A percentile compares a stretch with the other conserved stretches of the same genome.
Evolutionary conservation across 2,113 vertebrate species (phyloP).

Genomic region (Gobio gobio): DNA sequence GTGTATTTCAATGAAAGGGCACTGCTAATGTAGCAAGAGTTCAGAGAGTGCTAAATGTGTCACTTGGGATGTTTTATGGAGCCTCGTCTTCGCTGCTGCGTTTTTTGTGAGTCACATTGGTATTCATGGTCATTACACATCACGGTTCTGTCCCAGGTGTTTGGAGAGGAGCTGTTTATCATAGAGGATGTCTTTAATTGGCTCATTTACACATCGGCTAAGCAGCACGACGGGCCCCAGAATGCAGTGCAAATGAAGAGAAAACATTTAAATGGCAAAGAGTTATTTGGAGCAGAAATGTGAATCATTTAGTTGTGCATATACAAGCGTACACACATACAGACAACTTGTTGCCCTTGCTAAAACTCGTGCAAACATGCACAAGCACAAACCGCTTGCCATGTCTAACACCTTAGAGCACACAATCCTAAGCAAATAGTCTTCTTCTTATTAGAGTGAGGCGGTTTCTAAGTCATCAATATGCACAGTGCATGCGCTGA

Average conservation of each 20-base stretch:
- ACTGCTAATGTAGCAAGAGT: conserved; percentile 40
- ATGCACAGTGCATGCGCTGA: background rate
- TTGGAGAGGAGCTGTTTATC: conserved; percentile 70
- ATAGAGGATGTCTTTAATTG: conserved; percentile 73
- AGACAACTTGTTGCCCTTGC: background rate
- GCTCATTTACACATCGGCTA: conserved; percentile 70
- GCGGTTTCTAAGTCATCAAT: background rate
- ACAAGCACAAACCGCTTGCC: background rate
- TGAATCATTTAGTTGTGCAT: conserved; percentile 4
- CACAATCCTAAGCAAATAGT: background rate
- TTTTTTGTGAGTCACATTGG: conserved; percentile 61
- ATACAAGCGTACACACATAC: conserved; percentile 14
- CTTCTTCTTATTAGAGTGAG: background rate
- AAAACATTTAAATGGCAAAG: conserved; percentile 49
- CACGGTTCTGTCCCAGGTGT: conserved; percentile 68
- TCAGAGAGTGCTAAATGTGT: conserved; percentile 44
- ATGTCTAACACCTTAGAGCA: conserved; percentile 9
- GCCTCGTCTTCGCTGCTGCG: conserved; percentile 28
- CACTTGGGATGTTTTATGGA: conserved; percentile 51
- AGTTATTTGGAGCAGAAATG: conserved; percentile 45
- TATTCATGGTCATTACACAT: conserved; percentile 65
- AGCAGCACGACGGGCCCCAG: conserved; percentile 62
- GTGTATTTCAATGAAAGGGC: conserved; percentile 38
- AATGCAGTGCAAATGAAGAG: conserved; percentile 61
- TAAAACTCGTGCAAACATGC: background rate